Evolutionary conservation across 2,888 invertebrate species (phyloP).

Genomic region (Megamerina dolium): DNA sequence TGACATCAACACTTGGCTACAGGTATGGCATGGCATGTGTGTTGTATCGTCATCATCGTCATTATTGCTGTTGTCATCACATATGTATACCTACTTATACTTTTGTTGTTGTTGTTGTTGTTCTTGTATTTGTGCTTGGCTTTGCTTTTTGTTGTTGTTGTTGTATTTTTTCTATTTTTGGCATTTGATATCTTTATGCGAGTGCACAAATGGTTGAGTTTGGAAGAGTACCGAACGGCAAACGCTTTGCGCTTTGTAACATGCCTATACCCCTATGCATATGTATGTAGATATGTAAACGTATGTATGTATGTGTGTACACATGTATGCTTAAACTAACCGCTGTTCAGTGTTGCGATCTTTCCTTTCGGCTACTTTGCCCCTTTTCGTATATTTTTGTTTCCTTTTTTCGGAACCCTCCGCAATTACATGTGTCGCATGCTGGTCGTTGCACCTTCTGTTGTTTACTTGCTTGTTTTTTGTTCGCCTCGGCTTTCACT

Average conservation of each 20-base stretch:
- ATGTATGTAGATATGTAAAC: background rate
- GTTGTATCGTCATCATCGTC: background rate
- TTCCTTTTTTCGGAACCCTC: background rate
- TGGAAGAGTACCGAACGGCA: too few species aligned
- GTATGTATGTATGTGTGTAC: background rate
- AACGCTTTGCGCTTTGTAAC: too few species aligned
- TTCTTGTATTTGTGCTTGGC: background rate
- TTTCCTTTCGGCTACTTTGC: background rate
- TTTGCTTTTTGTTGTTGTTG: background rate
- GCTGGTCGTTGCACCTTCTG: conserved; percentile 4
- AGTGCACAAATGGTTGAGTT: background rate
- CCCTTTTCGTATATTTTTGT: background rate
- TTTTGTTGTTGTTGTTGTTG: background rate
- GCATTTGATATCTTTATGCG: conserved; percentile 4
- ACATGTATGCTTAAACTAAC: background rate
- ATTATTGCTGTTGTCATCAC: background rate
- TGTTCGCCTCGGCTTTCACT: background rate
- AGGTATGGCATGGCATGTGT: too few species aligned
- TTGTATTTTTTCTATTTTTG: conserved; percentile 2
- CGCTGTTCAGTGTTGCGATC: too few species aligned
- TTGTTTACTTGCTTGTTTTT: background rate
- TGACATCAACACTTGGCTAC: too few species aligned
- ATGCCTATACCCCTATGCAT: background rate
- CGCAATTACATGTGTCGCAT: background rate
- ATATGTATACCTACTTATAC: background rate